These are phyloP conservation scores for Calliopsis andreniformis DNA, from an alignment of 1,140 invertebrate genomes.

Conservation along the genomic window DNA sequence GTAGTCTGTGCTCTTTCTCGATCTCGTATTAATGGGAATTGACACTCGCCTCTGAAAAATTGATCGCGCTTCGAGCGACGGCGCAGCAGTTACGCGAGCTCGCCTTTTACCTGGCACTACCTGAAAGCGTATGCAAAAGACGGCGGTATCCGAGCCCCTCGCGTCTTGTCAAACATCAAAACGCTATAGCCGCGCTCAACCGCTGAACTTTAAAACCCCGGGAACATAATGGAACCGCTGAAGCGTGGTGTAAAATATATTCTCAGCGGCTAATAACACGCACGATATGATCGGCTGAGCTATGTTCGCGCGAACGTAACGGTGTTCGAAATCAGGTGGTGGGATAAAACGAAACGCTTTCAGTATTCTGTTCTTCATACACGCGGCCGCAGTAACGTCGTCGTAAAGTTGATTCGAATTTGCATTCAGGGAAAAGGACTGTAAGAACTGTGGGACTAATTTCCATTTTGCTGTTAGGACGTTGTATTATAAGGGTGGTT, in stretches of 20 bases:
- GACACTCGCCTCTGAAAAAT: background rate
- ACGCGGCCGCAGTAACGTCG: background rate
- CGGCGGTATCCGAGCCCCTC: background rate
- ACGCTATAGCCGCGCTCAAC: background rate
- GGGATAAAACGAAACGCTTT: background rate
- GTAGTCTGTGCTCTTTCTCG: background rate
- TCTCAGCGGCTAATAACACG: constrained; percentile 3
- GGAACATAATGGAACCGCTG: constrained; percentile 9
- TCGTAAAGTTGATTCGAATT: background rate
- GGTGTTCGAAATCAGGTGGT: background rate
- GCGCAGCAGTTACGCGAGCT: background rate
- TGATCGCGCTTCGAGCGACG: background rate
- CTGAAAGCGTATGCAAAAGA: background rate
- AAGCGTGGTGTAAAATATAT: constrained; percentile 3
- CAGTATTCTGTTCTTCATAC: background rate
- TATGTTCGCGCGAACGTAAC: too few relatives aligned
- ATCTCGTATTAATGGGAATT: background rate
- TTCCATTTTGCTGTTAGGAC: background rate
- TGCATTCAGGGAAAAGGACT: background rate
- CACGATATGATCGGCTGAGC: background rate
- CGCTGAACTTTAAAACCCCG: constrained; percentile 6
- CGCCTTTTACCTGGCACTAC: background rate
- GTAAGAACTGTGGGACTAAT: background rate
- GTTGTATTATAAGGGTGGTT: background rate
- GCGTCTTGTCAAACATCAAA: background rate